A percentile compares a stretch with the other conserved stretches of the same genome.
Evolutionary conservation across 2,113 vertebrate genomes (phyloP).

Genomic region (Chauna torquata): DNA sequence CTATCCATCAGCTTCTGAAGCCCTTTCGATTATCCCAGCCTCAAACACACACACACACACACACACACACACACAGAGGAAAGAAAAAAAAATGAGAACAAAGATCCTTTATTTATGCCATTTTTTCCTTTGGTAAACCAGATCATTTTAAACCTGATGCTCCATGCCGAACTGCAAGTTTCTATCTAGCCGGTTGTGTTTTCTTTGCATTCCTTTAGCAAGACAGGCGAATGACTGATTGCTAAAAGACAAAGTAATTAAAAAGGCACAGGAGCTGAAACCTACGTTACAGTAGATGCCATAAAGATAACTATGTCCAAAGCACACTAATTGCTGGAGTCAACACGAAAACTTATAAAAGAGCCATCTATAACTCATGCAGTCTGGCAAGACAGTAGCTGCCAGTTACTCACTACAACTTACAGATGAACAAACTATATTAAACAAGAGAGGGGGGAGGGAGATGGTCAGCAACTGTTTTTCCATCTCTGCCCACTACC

Average conservation of each 20-base stretch:
- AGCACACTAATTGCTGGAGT: constrained; percentile 41
- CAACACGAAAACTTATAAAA: constrained; percentile 51
- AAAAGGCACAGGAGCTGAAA: constrained; percentile 33
- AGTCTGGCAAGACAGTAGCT: constrained; percentile 28
- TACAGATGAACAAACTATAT: constrained; percentile 10
- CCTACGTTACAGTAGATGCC: constrained; percentile 20
- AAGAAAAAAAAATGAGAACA: background rate
- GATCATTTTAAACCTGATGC: background rate
- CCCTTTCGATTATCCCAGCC: background rate
- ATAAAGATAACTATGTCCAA: constrained; percentile 29
- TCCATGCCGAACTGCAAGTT: background rate
- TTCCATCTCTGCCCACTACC: background rate
- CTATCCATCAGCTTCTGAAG: background rate
- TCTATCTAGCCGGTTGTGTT: background rate
- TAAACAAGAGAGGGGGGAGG: background rate
- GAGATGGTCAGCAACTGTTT: background rate
- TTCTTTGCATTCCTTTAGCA: background rate
- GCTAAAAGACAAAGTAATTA: constrained; percentile 50
- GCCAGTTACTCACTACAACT: constrained; percentile 11
- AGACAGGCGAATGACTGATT: constrained; percentile 33
- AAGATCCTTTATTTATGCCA: background rate
- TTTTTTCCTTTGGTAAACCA: background rate
- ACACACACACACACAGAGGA: background rate
- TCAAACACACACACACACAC: background rate
- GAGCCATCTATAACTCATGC: constrained; percentile 65